Conservation (phyloP, 2,797 vertebrate genomes). For the Alauda arvensis region DNA sequence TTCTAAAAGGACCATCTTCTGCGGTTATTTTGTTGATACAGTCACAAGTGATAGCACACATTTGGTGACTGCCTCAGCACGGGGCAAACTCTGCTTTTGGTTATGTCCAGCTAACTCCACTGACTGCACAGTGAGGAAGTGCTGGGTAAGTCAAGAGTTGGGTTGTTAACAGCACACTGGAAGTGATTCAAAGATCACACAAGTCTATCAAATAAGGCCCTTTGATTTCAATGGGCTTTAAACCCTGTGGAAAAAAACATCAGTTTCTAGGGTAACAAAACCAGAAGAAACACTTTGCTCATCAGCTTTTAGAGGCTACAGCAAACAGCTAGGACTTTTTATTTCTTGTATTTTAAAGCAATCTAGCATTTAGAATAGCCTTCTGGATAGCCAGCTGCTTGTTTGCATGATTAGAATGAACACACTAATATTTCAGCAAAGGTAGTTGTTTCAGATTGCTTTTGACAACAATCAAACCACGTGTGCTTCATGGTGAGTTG, state of each 20-base stretch:
- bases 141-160: slow-evolving; percentile 34
- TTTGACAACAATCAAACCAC: not conserved
- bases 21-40: slow-evolving; percentile 35
- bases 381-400: not conserved
- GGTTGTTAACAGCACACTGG: slow-evolving; percentile 35
- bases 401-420: not conserved
- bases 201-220: slow-evolving; percentile 26
- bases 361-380: not conserved
- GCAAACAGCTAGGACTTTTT: not conserved
- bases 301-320: slow-evolving; percentile 3
- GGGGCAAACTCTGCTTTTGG: slow-evolving; percentile 11
- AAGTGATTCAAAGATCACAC: slow-evolving; percentile 40
- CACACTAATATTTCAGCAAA: not conserved
- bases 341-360: not conserved
- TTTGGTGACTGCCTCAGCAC: not conserved
- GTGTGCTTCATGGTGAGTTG: not conserved
- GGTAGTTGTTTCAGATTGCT: not conserved
- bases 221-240: slow-evolving; percentile 38
- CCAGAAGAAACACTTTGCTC: slow-evolving; percentile 23
- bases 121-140: not conserved
- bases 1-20: not conserved
- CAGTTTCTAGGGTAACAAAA: slow-evolving; percentile 50
- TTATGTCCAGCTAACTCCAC: not conserved
- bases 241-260: slow-evolving; percentile 4
- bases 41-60: slow-evolving; percentile 22